Conservation (phyloP, 2,113 vertebrate species). For the Silurus asotus region DNA sequence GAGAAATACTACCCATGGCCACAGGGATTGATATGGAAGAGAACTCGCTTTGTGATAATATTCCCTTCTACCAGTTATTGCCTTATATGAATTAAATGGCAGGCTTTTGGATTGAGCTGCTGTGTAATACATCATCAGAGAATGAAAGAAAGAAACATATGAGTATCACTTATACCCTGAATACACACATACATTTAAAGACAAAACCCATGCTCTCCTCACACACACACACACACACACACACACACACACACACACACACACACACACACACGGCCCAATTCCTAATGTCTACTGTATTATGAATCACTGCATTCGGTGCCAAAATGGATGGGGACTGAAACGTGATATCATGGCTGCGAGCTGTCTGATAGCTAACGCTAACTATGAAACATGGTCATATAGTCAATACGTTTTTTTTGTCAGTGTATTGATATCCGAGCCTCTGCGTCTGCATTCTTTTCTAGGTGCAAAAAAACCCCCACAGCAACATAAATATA, state of each 20-base stretch:
- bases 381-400: slow-evolving; percentile 48
- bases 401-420: slow-evolving; percentile 51
- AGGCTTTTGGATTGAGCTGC: background rate
- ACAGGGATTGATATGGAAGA: background rate
- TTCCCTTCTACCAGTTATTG: background rate
- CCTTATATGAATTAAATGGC: slow-evolving; percentile 12
- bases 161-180: background rate
- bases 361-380: slow-evolving; percentile 55
- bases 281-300: slow-evolving; percentile 30
- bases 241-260: slow-evolving; percentile 30
- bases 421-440: slow-evolving; percentile 46
- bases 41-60: background rate
- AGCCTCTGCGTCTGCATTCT: slow-evolving; percentile 15
- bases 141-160: background rate
- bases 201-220: background rate
- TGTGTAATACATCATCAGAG: background rate
- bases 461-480: slow-evolving; percentile 8
- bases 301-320: slow-evolving; percentile 44
- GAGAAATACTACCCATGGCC: background rate
- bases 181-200: slow-evolving; percentile 1
- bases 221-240: slow-evolving; percentile 1
- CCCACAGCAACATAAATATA: background rate
- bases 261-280: slow-evolving; percentile 8
- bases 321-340: slow-evolving; percentile 37
- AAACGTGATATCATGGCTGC: slow-evolving; percentile 49